phyloP scores from a whole-genome alignment of 2,888 invertebrate genomes.

The Phymatocera aterrima region DNA sequence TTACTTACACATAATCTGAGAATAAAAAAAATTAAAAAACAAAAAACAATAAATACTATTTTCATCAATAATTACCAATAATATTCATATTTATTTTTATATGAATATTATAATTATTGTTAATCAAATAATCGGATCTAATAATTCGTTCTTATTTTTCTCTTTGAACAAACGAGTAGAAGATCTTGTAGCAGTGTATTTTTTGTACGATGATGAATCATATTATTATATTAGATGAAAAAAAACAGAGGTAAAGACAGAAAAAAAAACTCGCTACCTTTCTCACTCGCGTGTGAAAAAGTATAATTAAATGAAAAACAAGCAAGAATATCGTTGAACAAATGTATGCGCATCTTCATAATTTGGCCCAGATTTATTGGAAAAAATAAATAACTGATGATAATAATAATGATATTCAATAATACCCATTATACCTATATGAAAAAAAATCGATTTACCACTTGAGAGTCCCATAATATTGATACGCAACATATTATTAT shows the following conservation, averaged over 20 bases:
- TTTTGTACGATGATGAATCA: slow-evolving; percentile 56
- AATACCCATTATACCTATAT: slow-evolving; percentile 10
- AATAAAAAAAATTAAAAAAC: neutral
- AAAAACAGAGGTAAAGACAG: too few species aligned
- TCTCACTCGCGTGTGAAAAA: slow-evolving; percentile 64
- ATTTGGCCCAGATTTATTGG: slow-evolving; percentile 50
- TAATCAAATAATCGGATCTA: neutral
- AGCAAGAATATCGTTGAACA: slow-evolving; percentile 54
- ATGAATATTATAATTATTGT: neutral
- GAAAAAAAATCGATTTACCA: slow-evolving; percentile 1
- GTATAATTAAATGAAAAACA: slow-evolving; percentile 52
- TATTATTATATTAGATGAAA: too few species aligned
- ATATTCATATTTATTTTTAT: neutral
- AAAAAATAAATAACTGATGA: slow-evolving; percentile 8
- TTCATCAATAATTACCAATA: too few species aligned
- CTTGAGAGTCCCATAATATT: too few species aligned
- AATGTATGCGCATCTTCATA: slow-evolving; percentile 50
- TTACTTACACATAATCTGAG: neutral
- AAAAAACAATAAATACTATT: too few species aligned
- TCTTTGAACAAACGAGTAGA: neutral
- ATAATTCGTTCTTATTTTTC: too few species aligned
- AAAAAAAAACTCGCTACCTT: slow-evolving; percentile 63
- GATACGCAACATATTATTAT: too few species aligned
- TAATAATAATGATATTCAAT: neutral
- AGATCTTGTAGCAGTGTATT: neutral